Conservation (phyloP, 2,888 invertebrate genomes). For the Apodemia hepburni region DNA sequence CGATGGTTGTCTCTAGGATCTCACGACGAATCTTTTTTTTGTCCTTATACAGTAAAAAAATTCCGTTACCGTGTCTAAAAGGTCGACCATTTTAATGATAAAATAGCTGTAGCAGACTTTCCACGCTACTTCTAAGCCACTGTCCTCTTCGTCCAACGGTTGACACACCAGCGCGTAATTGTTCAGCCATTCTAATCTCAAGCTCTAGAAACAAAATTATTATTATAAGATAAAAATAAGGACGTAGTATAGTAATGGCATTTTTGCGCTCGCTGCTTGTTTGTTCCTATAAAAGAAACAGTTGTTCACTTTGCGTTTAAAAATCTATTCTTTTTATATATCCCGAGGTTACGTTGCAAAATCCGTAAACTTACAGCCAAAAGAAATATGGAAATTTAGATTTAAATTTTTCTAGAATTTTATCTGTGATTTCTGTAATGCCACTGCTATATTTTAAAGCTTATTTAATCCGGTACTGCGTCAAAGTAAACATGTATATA, state of each 20-base stretch:
- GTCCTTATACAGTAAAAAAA: no score
- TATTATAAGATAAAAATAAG: not conserved
- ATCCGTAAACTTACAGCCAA: no score
- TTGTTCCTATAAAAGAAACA: not conserved
- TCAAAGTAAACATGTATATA: no score
- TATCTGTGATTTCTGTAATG: no score
- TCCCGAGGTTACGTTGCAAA: no score
- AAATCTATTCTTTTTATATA: not conserved
- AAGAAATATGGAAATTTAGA: no score
- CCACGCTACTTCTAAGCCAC: slow-evolving; percentile 78
- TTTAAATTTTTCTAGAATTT: no score
- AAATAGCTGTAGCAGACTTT: slow-evolving; percentile 84
- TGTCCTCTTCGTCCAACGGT: slow-evolving; percentile 82
- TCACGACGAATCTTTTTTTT: no score
- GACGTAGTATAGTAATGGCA: not conserved
- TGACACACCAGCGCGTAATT: slow-evolving; percentile 86
- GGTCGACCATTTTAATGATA: slow-evolving; percentile 85
- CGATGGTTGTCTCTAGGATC: no score
- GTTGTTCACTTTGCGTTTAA: not conserved
- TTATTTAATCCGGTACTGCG: no score
- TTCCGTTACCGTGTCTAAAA: slow-evolving; percentile 83
- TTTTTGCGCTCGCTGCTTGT: not conserved
- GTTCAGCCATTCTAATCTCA: slow-evolving; percentile 77
- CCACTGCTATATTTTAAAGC: no score
- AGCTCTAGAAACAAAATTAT: slow-evolving; percentile 52